A percentile compares a stretch with the other conserved stretches of the same genome.
Conservation (phyloP, 2,113 vertebrate species). For the Cheilinus undulatus region DNA sequence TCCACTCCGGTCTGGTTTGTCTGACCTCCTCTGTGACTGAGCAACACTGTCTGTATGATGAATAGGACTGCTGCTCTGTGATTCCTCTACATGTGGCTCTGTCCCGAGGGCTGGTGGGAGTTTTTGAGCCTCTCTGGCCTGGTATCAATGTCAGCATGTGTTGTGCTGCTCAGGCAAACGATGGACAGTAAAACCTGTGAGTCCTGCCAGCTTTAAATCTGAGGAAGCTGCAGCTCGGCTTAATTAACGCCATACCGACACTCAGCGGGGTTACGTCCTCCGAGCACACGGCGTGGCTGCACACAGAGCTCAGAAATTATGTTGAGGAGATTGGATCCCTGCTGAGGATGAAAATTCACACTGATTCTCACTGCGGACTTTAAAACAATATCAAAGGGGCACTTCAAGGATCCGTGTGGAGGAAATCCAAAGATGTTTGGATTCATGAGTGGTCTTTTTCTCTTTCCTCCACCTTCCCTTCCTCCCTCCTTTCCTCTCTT, state of each 20-base stretch:
- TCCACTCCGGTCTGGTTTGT: neutral
- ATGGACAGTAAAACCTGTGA: neutral
- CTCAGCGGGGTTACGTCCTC: slow-evolving; percentile 8
- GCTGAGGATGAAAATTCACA: slow-evolving; percentile 2
- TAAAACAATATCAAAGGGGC: neutral
- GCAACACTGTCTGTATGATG: neutral
- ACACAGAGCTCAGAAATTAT: neutral
- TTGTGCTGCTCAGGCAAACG: neutral
- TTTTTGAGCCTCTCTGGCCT: neutral
- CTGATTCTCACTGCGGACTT: neutral
- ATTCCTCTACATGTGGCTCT: neutral
- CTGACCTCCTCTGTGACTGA: neutral
- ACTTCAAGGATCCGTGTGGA: slow-evolving; percentile 1
- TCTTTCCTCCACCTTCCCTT: neutral
- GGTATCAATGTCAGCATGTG: neutral
- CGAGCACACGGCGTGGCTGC: neutral
- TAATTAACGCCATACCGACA: neutral
- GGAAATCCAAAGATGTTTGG: slow-evolving; percentile 26
- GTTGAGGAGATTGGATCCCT: neutral
- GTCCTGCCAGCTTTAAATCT: slow-evolving; percentile 2
- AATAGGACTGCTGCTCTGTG: neutral
- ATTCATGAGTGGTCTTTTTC: slow-evolving; percentile 10
- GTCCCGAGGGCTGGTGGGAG: slow-evolving; percentile 16
- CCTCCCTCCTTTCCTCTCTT: slow-evolving; percentile 3
- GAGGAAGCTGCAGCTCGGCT: neutral